Evolutionary conservation across 2,888 invertebrate species (phyloP).

Genomic region (Caenorhabditis imperialis): DNA sequence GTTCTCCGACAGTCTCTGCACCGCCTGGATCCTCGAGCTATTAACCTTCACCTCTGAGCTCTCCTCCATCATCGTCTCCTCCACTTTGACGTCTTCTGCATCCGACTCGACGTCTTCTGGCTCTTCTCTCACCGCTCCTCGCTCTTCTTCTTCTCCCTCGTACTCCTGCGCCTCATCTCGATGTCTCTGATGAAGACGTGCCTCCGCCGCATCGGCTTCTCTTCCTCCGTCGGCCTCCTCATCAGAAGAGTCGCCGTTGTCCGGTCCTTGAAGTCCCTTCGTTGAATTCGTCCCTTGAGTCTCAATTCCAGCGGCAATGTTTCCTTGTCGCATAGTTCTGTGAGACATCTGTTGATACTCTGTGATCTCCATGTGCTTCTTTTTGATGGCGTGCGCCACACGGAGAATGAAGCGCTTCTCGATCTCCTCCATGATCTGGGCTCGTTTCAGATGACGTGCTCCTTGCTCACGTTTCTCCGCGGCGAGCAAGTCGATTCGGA

Average conservation of each 20-base stretch:
- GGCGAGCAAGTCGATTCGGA: conserved; percentile 81
- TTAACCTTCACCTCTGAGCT: conserved; percentile 36
- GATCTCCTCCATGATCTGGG: conserved; percentile 79
- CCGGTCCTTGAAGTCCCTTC: conserved; percentile 46
- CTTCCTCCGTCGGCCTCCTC: conserved; percentile 74
- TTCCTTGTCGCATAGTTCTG: conserved; percentile 56
- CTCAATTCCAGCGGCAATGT: conserved; percentile 48
- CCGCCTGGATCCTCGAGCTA: conserved; percentile 26
- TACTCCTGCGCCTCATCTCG: conserved; percentile 75
- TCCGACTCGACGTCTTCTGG: conserved; percentile 75
- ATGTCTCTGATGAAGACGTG: conserved; percentile 71
- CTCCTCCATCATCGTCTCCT: conserved; percentile 78
- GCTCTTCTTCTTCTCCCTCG: conserved; percentile 76
- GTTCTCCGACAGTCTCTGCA: conserved; percentile 38
- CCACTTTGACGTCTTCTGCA: conserved; percentile 73
- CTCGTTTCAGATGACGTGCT: conserved; percentile 83
- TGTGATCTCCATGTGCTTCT: conserved; percentile 56
- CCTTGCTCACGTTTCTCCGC: conserved; percentile 85
- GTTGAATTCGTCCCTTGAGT: conserved; percentile 3
- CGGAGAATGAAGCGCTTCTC: conserved; percentile 81
- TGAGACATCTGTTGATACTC: conserved; percentile 62
- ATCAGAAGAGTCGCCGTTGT: conserved; percentile 69
- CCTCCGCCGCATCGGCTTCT: conserved; percentile 75
- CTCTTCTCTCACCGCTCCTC: conserved; percentile 80
- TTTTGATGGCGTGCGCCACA: conserved; percentile 57